Evolutionary conservation across 2,113 vertebrate species (phyloP), one percentile per base, ranked within the genome.

Genomic region (Neogobius melanostomus): DNA sequence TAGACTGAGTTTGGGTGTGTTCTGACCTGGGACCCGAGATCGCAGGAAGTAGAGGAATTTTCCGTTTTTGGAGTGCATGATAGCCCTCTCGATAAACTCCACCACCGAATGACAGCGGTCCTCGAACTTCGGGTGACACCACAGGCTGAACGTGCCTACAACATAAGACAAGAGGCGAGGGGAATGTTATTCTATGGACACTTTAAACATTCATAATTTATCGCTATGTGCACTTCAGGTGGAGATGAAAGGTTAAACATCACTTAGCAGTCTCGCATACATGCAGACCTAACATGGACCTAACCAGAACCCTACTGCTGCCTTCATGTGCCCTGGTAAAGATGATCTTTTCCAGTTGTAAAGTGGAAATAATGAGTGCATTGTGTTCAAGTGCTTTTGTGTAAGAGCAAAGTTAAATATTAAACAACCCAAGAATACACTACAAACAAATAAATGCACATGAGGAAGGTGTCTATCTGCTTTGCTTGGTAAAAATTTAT

Each of bases 91-190:
- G 47, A 99, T 99, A 86, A 99, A 99, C 86, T 99, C 97, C 82
- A 99, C 97, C 91, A 99, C 97, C 0, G 97, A 98, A 80, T 99
- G 97, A 85, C 97, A 99, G 65, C 97, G 96, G 72, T 99, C 97
- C 81, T 99, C 97, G 67, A 99, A 98, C 80, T 98, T 98, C n/a
- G 97, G 97, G 51, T 99, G 97, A 82, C 97, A 99, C 97, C 97
- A 99, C 62, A 99, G 88, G 85, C 97, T 99, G 90, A 99, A 99
- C 7, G 97, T 99, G 72, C 97, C 97, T 96, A 73, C 21, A n/a
- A 88, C 52, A 56, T 0, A 69, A 59, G 28, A 82, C 6, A 66
- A 56, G 47, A 66, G 8, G 0, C 6, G 43, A 36, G 3, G 54
- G 11, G 16, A 28, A 14, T 8, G 16, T 53, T 16, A 17, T 8